These are phyloP conservation scores for Parthenolecanium corni DNA, from an alignment of 2,888 invertebrate species.

Conservation along the genomic window DNA sequence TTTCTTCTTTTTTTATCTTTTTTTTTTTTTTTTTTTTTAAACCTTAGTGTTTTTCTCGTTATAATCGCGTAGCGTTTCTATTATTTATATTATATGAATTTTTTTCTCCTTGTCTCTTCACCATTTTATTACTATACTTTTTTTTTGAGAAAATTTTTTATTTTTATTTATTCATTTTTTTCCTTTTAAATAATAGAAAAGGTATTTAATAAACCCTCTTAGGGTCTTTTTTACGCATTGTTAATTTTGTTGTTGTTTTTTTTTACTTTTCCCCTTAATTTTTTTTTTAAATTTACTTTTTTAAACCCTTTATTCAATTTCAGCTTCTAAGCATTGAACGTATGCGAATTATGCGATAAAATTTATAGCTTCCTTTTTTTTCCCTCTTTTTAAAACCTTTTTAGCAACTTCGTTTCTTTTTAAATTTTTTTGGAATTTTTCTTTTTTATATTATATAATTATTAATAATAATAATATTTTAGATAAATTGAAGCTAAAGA, in stretches of 20 bases:
- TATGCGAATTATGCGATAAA: slow-evolving; percentile 3
- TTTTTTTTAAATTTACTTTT: slow-evolving; percentile 16
- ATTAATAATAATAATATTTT: too few species aligned
- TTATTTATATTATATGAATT: slow-evolving; percentile 7
- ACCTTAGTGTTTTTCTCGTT: slow-evolving; percentile 15
- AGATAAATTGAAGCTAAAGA: not conserved
- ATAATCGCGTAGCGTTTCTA: slow-evolving; percentile 25
- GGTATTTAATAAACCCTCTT: slow-evolving; percentile 18
- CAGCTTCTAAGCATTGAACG: slow-evolving; percentile 7
- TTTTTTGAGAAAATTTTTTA: slow-evolving; percentile 8
- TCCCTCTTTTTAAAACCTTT: not conserved
- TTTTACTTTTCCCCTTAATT: slow-evolving; percentile 5
- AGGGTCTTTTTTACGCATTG: slow-evolving; percentile 24
- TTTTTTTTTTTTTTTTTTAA: slow-evolving; percentile 7
- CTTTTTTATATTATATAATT: slow-evolving; percentile 3
- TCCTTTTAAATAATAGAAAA: not conserved
- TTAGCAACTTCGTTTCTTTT: not conserved
- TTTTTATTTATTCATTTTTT: not conserved
- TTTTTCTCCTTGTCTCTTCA: slow-evolving; percentile 20
- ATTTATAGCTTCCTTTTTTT: slow-evolving; percentile 13
- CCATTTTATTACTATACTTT: slow-evolving; percentile 27
- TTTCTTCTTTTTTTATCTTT: not conserved
- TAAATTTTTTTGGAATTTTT: not conserved
- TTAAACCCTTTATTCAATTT: slow-evolving; percentile 1
- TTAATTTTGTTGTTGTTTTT: slow-evolving; percentile 25